Base-by-base conservation (phyloP, 1,140 invertebrate species). In the Glomeris maerens region DNA sequence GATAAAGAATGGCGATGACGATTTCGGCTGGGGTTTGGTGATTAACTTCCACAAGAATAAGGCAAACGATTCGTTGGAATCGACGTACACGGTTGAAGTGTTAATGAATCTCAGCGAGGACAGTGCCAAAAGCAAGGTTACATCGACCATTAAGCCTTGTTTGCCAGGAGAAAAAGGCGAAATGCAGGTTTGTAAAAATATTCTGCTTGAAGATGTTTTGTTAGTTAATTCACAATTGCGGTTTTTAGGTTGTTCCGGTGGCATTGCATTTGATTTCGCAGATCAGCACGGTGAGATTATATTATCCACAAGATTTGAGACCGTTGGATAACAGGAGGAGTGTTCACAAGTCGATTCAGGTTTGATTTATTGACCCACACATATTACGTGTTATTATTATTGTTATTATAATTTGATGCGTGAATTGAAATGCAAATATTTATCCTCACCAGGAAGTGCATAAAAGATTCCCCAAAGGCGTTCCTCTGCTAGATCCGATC, bases 11-110 rank as follows among this genome's bases (percentile, higher is more conserved):
- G 81, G 81, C 45, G 77, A 81, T 0, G 72, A 84, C 50, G 82
- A 91, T 63, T 98, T 92, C 68, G 93, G 92, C 56, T 98, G 94
- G 93, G 91, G 91, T 28, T 84, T 92, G 23, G 78, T 98, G 39
- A 76, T 98, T 1, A 95, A 93, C 66, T 95, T 91, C 60, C 83
- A 86, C 58, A 73, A 74, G 53, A 72, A 72, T 50, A 89, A 88
- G 58, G 71, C 79, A 52, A 71, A 69, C 52, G 66, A 66, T 47
- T 61, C 65, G 17, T 49, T 54, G 4, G 62, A 64, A 10, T 57
- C 66, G 27, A 59, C 64, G 7, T 79, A 91, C 47, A 75, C 87
- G 27, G 77, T 91, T 4, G 89, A 95, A 61, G 77, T 90, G 10
- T 65, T 95, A 41, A 65, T 95, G 3, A 78, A 92, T 60, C 75